Conservation (phyloP, 2,797 vertebrate genomes). For the Phrynocephalus forsythii region DNA sequence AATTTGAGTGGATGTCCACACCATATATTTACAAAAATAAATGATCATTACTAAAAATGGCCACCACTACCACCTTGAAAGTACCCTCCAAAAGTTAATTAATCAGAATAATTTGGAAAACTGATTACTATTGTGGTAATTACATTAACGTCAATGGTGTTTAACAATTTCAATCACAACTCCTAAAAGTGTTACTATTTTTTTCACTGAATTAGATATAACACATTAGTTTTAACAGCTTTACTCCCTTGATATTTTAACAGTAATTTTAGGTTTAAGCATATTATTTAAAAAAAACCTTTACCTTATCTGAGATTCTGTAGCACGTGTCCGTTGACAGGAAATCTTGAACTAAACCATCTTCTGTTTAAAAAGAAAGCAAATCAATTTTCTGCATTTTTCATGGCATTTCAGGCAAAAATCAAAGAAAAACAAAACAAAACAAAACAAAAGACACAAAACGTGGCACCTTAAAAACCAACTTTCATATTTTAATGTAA, state of each 20-base stretch:
- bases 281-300: background rate
- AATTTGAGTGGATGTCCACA: no score
- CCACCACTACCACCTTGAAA: background rate
- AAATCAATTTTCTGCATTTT: background rate
- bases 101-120: background rate
- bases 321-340: slow-evolving; percentile 65
- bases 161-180: background rate
- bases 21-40: background rate
- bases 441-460: no score
- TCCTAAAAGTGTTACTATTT: background rate
- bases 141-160: background rate
- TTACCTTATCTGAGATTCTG: slow-evolving; percentile 68
- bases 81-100: background rate
- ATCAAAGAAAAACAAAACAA: no score
- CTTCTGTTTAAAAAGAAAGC: slow-evolving; percentile 33
- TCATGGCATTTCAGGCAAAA: background rate
- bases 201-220: background rate
- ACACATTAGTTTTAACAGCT: background rate
- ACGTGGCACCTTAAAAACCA: no score
- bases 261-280: no score
- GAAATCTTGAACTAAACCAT: slow-evolving; percentile 55
- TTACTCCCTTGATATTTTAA: background rate
- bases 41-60: background rate
- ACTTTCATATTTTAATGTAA: no score
- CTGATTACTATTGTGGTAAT: background rate